Evolutionary conservation across 2,113 vertebrate species (phyloP).

Genomic region (Anhinga anhinga): DNA sequence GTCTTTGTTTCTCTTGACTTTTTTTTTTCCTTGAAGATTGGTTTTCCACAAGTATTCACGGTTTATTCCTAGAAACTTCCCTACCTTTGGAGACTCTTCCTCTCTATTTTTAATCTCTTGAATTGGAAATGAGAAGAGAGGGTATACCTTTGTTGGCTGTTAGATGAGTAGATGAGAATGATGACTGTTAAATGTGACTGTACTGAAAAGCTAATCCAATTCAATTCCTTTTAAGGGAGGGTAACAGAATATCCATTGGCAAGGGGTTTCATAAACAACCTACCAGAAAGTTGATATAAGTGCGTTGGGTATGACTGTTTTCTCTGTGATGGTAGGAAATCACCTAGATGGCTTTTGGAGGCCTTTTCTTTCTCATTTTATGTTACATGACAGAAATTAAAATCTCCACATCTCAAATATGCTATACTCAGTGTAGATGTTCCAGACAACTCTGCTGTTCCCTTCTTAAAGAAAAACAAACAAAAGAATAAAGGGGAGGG

Average conservation of each 20-base stretch:
- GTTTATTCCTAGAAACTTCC: neutral
- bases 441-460: neutral
- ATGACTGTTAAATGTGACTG: neutral
- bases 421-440: rapidly evolving
- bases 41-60: neutral
- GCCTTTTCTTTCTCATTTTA: neutral
- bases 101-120: neutral
- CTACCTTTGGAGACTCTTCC: neutral
- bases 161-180: neutral
- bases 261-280: neutral
- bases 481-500: neutral
- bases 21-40: neutral
- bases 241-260: neutral
- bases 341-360: neutral
- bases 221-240: neutral
- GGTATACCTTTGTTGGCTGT: neutral
- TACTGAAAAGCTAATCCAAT: neutral
- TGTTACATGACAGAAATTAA: neutral
- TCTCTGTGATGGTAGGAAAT: neutral
- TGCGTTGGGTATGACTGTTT: neutral
- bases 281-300: neutral
- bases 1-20: neutral
- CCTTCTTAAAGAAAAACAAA: neutral
- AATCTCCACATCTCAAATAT: neutral
- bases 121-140: neutral